A percentile compares a stretch with the other conserved stretches of the same genome.
phyloP scores from a whole-genome alignment of 2,797 vertebrate species.

The Sebastes iracundus region DNA sequence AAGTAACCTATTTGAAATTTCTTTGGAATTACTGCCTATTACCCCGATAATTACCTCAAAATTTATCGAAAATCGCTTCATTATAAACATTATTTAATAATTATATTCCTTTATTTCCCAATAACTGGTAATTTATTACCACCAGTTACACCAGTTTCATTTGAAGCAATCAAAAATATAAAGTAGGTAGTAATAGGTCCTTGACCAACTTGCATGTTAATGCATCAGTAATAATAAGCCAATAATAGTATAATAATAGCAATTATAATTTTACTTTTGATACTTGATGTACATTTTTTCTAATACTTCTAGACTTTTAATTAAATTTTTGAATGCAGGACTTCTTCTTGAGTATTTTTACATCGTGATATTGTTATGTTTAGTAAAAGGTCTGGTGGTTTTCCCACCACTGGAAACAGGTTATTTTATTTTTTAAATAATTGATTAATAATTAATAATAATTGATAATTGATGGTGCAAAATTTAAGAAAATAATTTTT shows the following conservation, averaged over 20 bases:
- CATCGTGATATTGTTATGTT: background rate
- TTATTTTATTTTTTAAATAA: background rate
- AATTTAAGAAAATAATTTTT: background rate
- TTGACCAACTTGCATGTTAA: background rate
- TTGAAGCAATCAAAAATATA: background rate
- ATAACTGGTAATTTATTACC: no score
- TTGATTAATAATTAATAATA: no score
- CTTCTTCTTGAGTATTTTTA: background rate
- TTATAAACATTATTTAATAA: no score
- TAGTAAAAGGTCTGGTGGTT: background rate
- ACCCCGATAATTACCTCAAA: no score
- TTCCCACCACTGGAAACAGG: background rate
- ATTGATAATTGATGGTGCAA: background rate
- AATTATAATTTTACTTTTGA: background rate
- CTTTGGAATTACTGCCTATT: no score
- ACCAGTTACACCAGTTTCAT: no score
- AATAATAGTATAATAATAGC: background rate
- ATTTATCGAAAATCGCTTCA: no score
- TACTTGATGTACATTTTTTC: background rate
- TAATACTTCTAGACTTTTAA: background rate
- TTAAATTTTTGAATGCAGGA: background rate
- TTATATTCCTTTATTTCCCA: rapidly evolving
- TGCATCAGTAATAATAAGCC: background rate
- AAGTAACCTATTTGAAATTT: no score
- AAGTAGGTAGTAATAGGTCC: background rate